Percentiles rank a stretch among this genome's conserved stretches.
These are phyloP conservation scores for Melanerpes formicivorus DNA, from an alignment of 2,113 vertebrate genomes.

Conservation along the genomic window DNA sequence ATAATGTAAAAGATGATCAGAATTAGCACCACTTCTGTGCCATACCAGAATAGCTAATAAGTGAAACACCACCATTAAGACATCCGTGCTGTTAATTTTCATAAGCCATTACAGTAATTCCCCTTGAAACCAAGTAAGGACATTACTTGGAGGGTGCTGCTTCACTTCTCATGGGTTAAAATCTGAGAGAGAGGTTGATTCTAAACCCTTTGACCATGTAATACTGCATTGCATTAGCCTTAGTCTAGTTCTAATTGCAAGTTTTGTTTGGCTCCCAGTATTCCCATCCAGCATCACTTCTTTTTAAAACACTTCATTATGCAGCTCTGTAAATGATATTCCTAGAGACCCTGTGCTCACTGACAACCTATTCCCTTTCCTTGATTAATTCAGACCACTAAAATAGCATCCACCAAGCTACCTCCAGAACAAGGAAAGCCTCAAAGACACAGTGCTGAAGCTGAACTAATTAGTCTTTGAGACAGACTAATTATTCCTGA, in stretches of 20 bases:
- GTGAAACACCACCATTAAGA: slow-evolving; percentile 13
- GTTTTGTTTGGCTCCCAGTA: not conserved
- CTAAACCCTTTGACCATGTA: not conserved
- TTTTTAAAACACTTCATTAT: not conserved
- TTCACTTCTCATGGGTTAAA: not conserved
- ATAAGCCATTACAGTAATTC: not conserved
- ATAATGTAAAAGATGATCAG: not conserved
- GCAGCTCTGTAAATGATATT: not conserved
- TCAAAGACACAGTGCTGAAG: not conserved
- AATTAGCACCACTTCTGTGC: slow-evolving; percentile 9
- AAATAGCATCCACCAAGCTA: not conserved
- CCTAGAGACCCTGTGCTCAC: not conserved
- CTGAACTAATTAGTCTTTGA: slow-evolving; percentile 31
- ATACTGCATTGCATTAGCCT: not conserved
- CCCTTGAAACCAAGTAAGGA: not conserved
- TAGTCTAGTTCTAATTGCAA: not conserved
- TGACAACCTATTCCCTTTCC: not conserved
- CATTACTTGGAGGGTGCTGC: not conserved
- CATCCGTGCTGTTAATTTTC: slow-evolving; percentile 36
- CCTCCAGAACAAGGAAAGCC: not conserved
- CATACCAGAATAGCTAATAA: slow-evolving; percentile 43
- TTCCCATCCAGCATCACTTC: not conserved
- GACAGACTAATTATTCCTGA: slow-evolving; percentile 34
- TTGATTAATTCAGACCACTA: not conserved
- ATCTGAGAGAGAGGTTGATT: not conserved